phyloP scores from a whole-genome alignment of 2,888 invertebrate species.

The Dioctria rufipes region DNA sequence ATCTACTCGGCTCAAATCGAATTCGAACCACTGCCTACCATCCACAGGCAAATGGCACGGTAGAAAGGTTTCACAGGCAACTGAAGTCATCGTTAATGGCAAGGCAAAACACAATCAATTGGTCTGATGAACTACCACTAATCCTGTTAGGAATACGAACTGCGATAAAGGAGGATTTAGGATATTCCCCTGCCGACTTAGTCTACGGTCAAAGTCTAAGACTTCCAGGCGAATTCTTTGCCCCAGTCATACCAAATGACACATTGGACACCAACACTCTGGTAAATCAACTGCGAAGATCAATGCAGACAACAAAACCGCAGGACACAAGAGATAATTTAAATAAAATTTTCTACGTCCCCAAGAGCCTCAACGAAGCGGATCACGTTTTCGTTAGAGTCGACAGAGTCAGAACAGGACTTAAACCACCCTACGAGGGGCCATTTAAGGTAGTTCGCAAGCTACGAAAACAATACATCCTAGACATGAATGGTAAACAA shows the following conservation, averaged over 20 bases:
- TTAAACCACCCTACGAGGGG: constrained; percentile 52
- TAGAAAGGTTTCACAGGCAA: constrained; percentile 10
- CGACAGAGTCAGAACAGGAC: constrained; percentile 44
- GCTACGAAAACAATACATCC: constrained; percentile 45
- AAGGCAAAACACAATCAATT: constrained; percentile 11
- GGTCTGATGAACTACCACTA: constrained; percentile 45
- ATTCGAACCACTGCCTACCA: not conserved
- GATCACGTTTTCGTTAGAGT: constrained; percentile 46
- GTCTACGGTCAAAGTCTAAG: constrained; percentile 4
- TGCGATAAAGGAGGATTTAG: constrained; percentile 8
- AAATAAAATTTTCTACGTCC: not conserved
- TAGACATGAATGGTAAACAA: constrained; percentile 34
- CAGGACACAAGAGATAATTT: not conserved
- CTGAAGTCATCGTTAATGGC: constrained; percentile 62
- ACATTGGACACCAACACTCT: not conserved
- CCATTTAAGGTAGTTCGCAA: constrained; percentile 47
- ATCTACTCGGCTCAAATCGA: not conserved
- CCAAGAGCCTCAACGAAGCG: constrained; percentile 34
- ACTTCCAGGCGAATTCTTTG: not conserved
- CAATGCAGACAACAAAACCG: not conserved
- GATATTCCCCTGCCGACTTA: constrained; percentile 32
- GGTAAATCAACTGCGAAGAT: not conserved
- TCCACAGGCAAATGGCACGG: not conserved
- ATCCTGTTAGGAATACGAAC: constrained; percentile 29
- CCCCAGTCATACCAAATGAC: too few relatives aligned